Evolutionary conservation across 2,888 invertebrate genomes (phyloP).

Genomic region (Gymnoscelis rufifasciata): DNA sequence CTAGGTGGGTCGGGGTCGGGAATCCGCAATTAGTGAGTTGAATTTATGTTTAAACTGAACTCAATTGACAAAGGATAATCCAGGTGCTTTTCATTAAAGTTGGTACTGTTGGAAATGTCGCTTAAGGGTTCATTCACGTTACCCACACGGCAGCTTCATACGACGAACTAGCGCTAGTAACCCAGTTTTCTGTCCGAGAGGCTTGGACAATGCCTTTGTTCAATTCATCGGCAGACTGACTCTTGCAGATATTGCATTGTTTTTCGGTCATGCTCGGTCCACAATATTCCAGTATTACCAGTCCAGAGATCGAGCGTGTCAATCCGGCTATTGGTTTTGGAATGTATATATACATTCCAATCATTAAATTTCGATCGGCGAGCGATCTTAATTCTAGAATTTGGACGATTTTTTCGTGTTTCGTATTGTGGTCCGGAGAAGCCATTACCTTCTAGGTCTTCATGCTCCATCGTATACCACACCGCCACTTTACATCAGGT

Average conservation of each 20-base stretch:
- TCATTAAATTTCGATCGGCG: too few species aligned
- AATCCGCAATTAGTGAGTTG: constrained; percentile 1
- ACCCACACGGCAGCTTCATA: neutral
- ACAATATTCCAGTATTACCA: neutral
- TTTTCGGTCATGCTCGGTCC: neutral
- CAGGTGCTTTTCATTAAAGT: constrained; percentile 9
- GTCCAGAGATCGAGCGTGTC: too few species aligned
- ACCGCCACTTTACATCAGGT: too few species aligned
- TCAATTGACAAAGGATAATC: constrained; percentile 3
- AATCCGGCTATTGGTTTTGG: too few species aligned
- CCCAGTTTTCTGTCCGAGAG: neutral
- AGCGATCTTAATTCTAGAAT: too few species aligned
- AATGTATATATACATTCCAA: too few species aligned
- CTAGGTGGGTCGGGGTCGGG: neutral
- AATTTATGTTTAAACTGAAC: neutral
- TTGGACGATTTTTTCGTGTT: too few species aligned
- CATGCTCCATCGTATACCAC: too few species aligned
- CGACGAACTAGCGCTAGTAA: neutral
- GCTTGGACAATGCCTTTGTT: constrained; percentile 1
- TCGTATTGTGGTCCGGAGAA: too few species aligned
- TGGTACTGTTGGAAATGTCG: constrained; percentile 12
- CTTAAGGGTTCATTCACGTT: neutral
- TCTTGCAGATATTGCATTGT: neutral
- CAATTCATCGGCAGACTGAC: neutral
- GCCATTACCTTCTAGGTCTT: too few species aligned